These are phyloP conservation scores for Netelia inedita DNA, from an alignment of 2,888 invertebrate genomes.

Conservation along the genomic window DNA sequence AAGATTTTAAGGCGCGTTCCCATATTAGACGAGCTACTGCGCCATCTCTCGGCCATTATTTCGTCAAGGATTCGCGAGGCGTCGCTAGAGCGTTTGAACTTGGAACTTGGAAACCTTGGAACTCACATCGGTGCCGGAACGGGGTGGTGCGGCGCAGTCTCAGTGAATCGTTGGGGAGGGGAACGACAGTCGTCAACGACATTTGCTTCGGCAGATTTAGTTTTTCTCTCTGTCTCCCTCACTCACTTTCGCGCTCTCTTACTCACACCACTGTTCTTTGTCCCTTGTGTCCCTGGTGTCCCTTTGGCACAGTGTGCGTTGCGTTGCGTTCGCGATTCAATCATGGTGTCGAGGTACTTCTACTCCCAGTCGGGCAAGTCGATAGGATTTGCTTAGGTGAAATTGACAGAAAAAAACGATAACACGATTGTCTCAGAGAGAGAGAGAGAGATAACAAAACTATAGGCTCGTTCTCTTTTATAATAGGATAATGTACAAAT, in stretches of 20 bases:
- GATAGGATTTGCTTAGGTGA: conserved; percentile 33
- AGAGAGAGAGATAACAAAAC: neutral
- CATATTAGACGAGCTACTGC: neutral
- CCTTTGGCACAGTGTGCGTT: conserved; percentile 20
- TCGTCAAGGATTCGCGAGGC: neutral
- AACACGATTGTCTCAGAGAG: neutral
- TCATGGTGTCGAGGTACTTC: conserved; percentile 49
- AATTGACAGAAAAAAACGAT: conserved; percentile 1
- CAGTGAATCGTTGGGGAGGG: neutral
- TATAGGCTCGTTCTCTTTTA: neutral
- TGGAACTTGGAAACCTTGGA: conserved; percentile 9
- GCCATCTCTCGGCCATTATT: neutral
- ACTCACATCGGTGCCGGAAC: neutral
- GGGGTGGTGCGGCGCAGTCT: neutral
- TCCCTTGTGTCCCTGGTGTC: conserved; percentile 47
- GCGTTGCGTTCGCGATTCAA: conserved; percentile 45
- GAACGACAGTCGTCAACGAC: conserved; percentile 53
- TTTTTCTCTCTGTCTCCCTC: conserved; percentile 11
- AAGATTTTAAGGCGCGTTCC: no score
- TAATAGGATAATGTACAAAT: conserved; percentile 17
- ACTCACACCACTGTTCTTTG: conserved; percentile 43
- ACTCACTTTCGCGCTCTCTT: conserved; percentile 3
- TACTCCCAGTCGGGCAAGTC: conserved; percentile 40
- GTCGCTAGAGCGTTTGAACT: conserved; percentile 8
- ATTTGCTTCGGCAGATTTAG: conserved; percentile 40